Percentiles rank a stretch among this genome's conserved stretches.
phyloP scores from a whole-genome alignment of 2,797 vertebrate species.

The Ptychobarbus kaznakovi region DNA sequence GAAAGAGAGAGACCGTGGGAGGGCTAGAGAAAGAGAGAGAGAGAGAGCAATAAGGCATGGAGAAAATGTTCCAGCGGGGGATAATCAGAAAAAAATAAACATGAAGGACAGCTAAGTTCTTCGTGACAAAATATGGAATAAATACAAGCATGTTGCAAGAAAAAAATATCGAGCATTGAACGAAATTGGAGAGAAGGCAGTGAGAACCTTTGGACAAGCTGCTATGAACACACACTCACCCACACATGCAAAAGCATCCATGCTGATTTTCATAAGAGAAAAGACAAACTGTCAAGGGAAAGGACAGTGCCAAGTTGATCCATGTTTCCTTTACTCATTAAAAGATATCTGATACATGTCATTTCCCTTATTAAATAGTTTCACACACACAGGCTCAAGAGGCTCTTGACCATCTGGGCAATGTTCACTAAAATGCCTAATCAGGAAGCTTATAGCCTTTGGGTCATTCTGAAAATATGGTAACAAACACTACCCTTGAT shows the following conservation, averaged over 20 bases:
- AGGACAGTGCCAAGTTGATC: constrained; percentile 17
- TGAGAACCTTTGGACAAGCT: not conserved
- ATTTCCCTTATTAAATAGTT: constrained; percentile 27
- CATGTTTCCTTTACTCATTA: constrained; percentile 21
- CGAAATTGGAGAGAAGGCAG: not conserved
- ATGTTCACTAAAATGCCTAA: constrained; percentile 7
- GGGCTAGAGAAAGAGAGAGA: not conserved
- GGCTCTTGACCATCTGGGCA: constrained; percentile 28
- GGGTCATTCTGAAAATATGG: constrained; percentile 13
- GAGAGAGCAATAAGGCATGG: constrained; percentile 57
- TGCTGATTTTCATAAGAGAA: constrained; percentile 19
- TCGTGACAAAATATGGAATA: not conserved
- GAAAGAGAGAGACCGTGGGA: constrained; percentile 47
- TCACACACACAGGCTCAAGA: constrained; percentile 7
- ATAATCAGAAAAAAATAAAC: constrained; percentile 28
- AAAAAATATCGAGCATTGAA: not conserved
- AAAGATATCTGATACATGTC: not conserved
- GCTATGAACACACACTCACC: constrained; percentile 14
- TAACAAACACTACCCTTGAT: not conserved
- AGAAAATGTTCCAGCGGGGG: constrained; percentile 58
- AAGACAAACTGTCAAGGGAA: constrained; percentile 27
- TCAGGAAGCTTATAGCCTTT: constrained; percentile 9
- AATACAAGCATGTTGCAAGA: constrained; percentile 1
- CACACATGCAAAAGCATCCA: not conserved
- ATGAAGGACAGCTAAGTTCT: constrained; percentile 40